phyloP scores from a whole-genome alignment of 2,797 vertebrate species.

The Acomys russatus region DNA sequence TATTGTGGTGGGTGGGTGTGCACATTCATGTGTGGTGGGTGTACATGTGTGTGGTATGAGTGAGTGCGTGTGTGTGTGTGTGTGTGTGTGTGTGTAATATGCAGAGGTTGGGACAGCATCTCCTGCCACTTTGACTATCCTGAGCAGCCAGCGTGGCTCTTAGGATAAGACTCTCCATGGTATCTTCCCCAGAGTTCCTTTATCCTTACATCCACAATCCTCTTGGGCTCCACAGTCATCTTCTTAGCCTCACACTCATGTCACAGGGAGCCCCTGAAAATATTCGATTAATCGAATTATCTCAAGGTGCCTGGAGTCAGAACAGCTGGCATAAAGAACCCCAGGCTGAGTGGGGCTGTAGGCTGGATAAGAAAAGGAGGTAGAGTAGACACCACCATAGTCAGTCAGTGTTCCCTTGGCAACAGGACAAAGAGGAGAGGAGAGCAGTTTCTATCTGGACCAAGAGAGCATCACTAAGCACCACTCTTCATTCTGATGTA shows the following conservation, averaged over 20 bases:
- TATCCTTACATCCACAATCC: not conserved
- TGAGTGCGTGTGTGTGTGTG: too few relatives aligned
- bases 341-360: not conserved
- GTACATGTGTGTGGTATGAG: too few relatives aligned
- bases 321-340: not conserved
- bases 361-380: not conserved
- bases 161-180: not conserved
- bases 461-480: constrained; percentile 35
- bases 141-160: not conserved
- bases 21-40: too few relatives aligned
- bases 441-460: not conserved
- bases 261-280: constrained; percentile 16
- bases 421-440: not conserved
- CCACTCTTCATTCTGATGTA: not conserved
- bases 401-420: not conserved
- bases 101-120: not conserved
- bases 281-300: not conserved
- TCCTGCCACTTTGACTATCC: not conserved
- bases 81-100: not conserved
- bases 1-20: too few relatives aligned
- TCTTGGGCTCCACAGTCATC: not conserved
- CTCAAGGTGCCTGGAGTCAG: not conserved
- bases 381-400: not conserved
- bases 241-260: constrained; percentile 12
- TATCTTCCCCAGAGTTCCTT: not conserved